Evolutionary conservation across 1,140 invertebrate genomes (phyloP).

Genomic region (Heliconius hermathena): DNA sequence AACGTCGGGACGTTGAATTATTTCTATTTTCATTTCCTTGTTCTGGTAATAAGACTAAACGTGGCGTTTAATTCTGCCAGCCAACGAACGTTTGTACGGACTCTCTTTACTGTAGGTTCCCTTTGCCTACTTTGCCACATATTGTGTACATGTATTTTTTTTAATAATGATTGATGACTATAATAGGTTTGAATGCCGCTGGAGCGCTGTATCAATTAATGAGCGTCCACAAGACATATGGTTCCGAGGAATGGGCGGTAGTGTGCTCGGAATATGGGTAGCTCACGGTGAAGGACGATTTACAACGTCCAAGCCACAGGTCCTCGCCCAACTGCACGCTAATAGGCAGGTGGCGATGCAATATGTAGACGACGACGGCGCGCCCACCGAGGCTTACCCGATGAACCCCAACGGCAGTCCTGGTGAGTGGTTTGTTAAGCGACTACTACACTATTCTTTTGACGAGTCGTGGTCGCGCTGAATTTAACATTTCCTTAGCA

Average conservation of each 20-base stretch:
- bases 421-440: slow-evolving; percentile 68
- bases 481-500: too few species aligned
- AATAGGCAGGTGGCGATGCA: slow-evolving; percentile 88
- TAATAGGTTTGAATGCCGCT: slow-evolving; percentile 90
- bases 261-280: slow-evolving; percentile 95
- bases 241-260: slow-evolving; percentile 92
- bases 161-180: too few species aligned
- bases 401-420: slow-evolving; percentile 96
- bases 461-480: too few species aligned
- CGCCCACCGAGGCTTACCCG: slow-evolving; percentile 91
- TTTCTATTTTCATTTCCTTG: too few species aligned
- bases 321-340: slow-evolving; percentile 76
- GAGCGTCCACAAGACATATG: slow-evolving; percentile 88
- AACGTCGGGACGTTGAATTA: too few species aligned
- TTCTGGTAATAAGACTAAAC: too few species aligned
- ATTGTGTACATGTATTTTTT: too few species aligned
- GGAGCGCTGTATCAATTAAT: slow-evolving; percentile 90
- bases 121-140: too few species aligned
- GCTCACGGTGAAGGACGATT: slow-evolving; percentile 97
- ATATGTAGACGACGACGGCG: slow-evolving; percentile 92
- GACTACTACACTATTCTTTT: too few species aligned
- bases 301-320: slow-evolving; percentile 79
- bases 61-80: too few species aligned
- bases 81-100: too few species aligned
- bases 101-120: too few species aligned